Conservation (phyloP, 1,140 invertebrate species). For the Drosophila busckii region DNA sequence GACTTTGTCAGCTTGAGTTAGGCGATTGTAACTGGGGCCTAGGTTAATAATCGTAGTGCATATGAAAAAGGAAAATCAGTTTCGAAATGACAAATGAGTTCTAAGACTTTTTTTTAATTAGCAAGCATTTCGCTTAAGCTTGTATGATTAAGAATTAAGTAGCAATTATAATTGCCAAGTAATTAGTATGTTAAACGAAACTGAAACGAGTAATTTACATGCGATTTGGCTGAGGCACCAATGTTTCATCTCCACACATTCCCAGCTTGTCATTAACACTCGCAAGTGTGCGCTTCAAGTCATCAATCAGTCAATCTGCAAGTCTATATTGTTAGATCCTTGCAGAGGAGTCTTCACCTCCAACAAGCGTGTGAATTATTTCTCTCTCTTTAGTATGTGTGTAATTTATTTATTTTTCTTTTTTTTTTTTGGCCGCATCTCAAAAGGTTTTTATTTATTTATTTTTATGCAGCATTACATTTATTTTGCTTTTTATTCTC, state of each 20-base stretch:
- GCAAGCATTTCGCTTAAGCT: constrained; percentile 1
- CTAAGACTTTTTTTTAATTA: too few species aligned
- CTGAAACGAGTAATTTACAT: too few species aligned
- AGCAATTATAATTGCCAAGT: too few species aligned
- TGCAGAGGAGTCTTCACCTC: neutral
- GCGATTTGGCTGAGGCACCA: too few species aligned
- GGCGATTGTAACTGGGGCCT: constrained; percentile 8
- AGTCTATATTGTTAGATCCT: constrained; percentile 5
- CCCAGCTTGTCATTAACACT: too few species aligned
- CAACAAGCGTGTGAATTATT: neutral
- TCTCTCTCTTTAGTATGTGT: constrained; percentile 1
- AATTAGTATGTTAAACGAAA: too few species aligned
- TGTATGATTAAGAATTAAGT: too few species aligned
- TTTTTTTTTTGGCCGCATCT: constrained; percentile 31
- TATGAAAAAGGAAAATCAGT: too few species aligned
- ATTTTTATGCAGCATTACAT: constrained; percentile 59
- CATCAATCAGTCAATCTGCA: constrained; percentile 38
- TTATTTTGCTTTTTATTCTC: constrained; percentile 64
- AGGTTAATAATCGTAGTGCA: neutral
- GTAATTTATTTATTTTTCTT: neutral
- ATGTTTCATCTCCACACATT: too few species aligned
- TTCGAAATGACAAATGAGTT: too few species aligned
- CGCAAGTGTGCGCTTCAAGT: constrained; percentile 17
- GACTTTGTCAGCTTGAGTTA: constrained; percentile 32
- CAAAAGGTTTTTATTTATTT: constrained; percentile 56